Percentiles rank a stretch among this genome's conserved stretches.
Conservation (phyloP, 2,113 vertebrate genomes). For the Scalopus aquaticus region DNA sequence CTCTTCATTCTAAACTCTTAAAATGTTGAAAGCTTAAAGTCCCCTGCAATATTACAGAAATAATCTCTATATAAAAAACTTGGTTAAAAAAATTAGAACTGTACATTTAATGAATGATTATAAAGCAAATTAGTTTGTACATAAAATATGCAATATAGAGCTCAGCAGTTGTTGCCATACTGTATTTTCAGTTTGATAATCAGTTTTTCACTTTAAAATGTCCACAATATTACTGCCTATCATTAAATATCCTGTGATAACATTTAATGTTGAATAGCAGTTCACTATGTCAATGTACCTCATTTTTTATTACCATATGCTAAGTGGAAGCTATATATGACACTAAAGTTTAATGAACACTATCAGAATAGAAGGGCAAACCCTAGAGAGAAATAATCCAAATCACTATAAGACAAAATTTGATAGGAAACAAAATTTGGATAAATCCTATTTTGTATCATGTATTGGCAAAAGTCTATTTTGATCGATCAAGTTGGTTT, state of each 20-base stretch:
- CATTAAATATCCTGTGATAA: not conserved
- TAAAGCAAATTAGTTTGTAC: not conserved
- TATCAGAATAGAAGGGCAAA: not conserved
- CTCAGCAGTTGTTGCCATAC: not conserved
- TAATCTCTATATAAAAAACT: not conserved
- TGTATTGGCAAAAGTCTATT: not conserved
- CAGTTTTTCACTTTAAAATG: slow-evolving; percentile 2
- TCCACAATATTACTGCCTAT: not conserved
- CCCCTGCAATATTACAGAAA: not conserved
- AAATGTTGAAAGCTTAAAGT: not conserved
- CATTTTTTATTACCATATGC: not conserved
- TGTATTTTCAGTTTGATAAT: not conserved
- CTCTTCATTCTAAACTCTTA: not conserved
- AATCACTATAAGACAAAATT: not conserved
- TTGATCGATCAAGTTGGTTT: not conserved
- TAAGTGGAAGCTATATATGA: not conserved
- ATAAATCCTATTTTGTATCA: not conserved
- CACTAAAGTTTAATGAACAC: not conserved
- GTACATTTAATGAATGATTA: not conserved
- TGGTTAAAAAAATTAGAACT: not conserved
- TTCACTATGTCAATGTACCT: not conserved
- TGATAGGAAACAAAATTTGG: not conserved
- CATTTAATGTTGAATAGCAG: not conserved
- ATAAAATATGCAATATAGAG: not conserved
- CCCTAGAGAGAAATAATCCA: not conserved